Percentiles rank a stretch among this genome's conserved stretches.
phyloP scores from a whole-genome alignment of 2,888 invertebrate genomes.

The Thera britannica region DNA sequence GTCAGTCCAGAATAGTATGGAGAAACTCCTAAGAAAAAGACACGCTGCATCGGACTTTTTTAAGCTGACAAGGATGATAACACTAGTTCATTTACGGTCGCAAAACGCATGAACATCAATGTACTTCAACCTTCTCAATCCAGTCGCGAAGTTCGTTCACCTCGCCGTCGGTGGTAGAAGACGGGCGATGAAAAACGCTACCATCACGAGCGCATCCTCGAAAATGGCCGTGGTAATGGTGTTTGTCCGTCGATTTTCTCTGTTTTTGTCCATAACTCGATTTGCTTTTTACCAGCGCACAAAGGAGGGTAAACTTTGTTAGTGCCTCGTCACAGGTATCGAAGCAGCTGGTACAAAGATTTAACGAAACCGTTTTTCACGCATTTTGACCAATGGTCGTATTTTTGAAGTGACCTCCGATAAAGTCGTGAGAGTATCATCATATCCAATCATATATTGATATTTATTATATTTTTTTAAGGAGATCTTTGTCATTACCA shows the following conservation, averaged over 20 bases:
- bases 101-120: constrained; percentile 45
- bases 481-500: no score
- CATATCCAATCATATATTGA: no score
- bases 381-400: no score
- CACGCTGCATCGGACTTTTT: no score
- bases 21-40: no score
- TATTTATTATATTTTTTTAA: no score
- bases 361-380: no score
- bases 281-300: constrained; percentile 78
- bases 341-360: constrained; percentile 8
- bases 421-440: no score
- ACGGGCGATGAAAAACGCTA: constrained; percentile 69
- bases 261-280: constrained; percentile 82
- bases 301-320: constrained; percentile 81
- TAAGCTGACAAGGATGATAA: not conserved
- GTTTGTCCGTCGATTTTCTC: constrained; percentile 83
- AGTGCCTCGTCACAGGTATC: constrained; percentile 43
- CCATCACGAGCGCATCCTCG: constrained; percentile 80
- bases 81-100: not conserved
- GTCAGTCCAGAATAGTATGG: no score
- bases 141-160: constrained; percentile 26
- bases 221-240: constrained; percentile 82
- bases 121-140: constrained; percentile 31
- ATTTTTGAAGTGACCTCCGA: no score
- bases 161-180: constrained; percentile 17